Base-by-base conservation (phyloP, 2,797 vertebrate species). In the Austrolebias charrua region DNA sequence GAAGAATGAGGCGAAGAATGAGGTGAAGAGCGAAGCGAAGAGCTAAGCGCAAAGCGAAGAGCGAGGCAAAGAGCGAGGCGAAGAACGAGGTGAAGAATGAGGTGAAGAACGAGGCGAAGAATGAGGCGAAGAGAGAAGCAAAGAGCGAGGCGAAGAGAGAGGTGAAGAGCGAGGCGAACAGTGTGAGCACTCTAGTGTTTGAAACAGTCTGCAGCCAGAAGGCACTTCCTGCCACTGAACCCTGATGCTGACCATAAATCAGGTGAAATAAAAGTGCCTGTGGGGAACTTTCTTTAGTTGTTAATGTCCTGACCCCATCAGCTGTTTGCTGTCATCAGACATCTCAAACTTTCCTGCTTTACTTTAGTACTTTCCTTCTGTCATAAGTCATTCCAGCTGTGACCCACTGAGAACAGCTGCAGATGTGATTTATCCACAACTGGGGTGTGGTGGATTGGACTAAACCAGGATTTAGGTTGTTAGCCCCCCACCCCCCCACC, bases 351-450 rank as follows among this genome's bases (percentile, higher is more conserved):
- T 47, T 66, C 52, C 29, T 63, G 75, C 54, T 79, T 74, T 71
- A 68, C 58, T 60, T 56, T 44, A 24, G 24, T 24, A 24, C 24
- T 24, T 24, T 24, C 24, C 24, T 24, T 24, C 24, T 24, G 24
- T 24, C 24, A 24, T 24, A 24, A 24, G 24, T 24, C 65, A 84
- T 76, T 88, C 79, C 77, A 81, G 87, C 84, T 87, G 76, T 90
- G 86, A 86, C 90, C 90, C 86, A 91, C 90, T 90, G 86, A 85
- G 87, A 89, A 88, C 90, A 91, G 84, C 86, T 88, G 86, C 85
- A 87, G 80, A 90, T 89, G 87, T 88, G 83, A 91, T 91, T 90
- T 89, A 88, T 87, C 86, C 88, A 85, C 80, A 86, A 88, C 79
- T 86, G 87, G 88, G 90, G 89, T 89, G 88, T 90, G 89, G 90